Conservation (phyloP, 1,140 invertebrate species). For the Trichonephila clavata region DNA sequence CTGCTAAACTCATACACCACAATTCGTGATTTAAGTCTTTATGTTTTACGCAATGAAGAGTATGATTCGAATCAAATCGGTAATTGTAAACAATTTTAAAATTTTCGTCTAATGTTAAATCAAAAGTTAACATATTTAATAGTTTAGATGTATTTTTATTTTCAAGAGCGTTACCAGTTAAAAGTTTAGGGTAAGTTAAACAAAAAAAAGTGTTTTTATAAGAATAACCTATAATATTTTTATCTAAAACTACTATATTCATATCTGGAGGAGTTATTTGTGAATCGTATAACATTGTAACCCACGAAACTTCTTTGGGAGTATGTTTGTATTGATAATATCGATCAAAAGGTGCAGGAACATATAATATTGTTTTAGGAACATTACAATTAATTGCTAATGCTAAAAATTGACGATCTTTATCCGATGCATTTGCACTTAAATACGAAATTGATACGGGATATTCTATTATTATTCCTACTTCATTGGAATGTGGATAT, state of each 20-base stretch:
- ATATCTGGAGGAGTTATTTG: background rate
- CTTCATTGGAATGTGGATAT: background rate
- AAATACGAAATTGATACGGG: constrained; percentile 9
- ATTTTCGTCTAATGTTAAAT: background rate
- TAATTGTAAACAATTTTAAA: background rate
- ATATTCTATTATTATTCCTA: constrained; percentile 33
- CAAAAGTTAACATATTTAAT: constrained; percentile 15
- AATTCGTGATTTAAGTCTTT: background rate
- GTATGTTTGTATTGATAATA: constrained; percentile 20
- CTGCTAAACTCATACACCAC: background rate
- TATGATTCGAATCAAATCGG: background rate
- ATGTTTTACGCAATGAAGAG: constrained; percentile 10
- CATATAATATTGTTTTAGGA: constrained; percentile 29
- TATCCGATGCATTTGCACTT: background rate
- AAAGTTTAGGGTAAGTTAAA: constrained; percentile 33
- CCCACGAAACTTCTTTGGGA: background rate
- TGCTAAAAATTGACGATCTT: background rate
- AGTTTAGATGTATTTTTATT: constrained; percentile 17
- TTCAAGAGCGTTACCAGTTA: background rate
- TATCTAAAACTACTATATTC: background rate
- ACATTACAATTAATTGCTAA: background rate
- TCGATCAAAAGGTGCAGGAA: constrained; percentile 44
- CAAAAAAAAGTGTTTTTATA: constrained; percentile 52
- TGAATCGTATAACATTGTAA: background rate
- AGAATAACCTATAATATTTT: constrained; percentile 39